Evolutionary conservation across 2,113 vertebrate genomes (phyloP), one percentile per base, ranked within the genome.

Genomic region (Esox niger): DNA sequence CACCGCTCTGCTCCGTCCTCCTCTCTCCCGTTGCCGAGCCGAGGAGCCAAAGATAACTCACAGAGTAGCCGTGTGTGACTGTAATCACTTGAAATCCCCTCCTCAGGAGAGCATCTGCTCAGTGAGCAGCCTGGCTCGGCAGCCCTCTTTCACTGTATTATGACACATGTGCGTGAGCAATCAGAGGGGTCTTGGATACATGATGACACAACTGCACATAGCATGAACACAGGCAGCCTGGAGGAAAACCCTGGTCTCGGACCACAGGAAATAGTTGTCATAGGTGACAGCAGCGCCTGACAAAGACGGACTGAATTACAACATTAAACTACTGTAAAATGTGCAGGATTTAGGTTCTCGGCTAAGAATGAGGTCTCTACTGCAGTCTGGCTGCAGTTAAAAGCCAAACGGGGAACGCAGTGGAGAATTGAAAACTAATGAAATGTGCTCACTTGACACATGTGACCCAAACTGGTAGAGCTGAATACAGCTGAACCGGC

Each of bases 361-460:
- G 30, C 49, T 64, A 29, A 71, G 74, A 76, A 77, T 68, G 10
- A 67, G 64, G 78, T 74, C 68, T 49, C 35, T 27, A 15, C 66
- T 30, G 38, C 59, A 68, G 43, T 75, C 66, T 63, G 61, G 27
- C 60, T 70, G 76, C 68, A 55, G 68, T 74, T 66, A 75, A 73
- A 78, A 77, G 67, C 30, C 60, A 64, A 74, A 78, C 21, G 59
- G 68, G 49, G 64, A 66, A n/a, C n/a, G 82, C 73, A 30, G 60
- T 71, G 76, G 35, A 55, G 70, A 86, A 79, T 46, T 67, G 83
- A 85, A 79, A 78, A 80, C 81, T 69, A 80, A 69, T 80, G 83
- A 89, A 91, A 84, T 87, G 88, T 84, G 84, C 87, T 90, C 88
- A 86, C 90, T 91, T 91, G 91, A 86, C 89, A 86, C 77, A 59